These are phyloP conservation scores for Orthonevra nobilis DNA, from an alignment of 2,888 invertebrate species.

Conservation along the genomic window DNA sequence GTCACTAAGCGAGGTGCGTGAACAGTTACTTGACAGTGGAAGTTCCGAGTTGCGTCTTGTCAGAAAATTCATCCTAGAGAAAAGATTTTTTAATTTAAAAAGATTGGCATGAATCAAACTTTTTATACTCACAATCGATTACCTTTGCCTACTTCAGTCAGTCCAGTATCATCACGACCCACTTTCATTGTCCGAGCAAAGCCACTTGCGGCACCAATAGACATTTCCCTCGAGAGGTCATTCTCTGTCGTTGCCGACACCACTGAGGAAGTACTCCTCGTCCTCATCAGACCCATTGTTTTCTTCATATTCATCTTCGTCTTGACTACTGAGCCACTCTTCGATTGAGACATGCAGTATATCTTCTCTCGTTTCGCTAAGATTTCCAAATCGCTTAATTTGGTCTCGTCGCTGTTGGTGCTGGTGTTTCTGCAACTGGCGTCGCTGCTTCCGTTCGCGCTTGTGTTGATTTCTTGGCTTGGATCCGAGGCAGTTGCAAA, in stretches of 20 bases:
- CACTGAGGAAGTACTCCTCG: slow-evolving; percentile 80
- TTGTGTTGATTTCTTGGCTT: slow-evolving; percentile 79
- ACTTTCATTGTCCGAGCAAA: slow-evolving; percentile 72
- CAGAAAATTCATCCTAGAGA: slow-evolving; percentile 78
- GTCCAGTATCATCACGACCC: slow-evolving; percentile 76
- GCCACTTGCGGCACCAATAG: slow-evolving; percentile 42
- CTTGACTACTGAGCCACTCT: slow-evolving; percentile 80
- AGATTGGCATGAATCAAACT: too few relatives aligned
- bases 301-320: slow-evolving; percentile 74
- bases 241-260: slow-evolving; percentile 73
- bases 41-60: slow-evolving; percentile 79
- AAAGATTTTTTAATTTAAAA: neutral
- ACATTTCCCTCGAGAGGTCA: slow-evolving; percentile 30
- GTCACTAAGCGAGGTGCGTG: slow-evolving; percentile 79
- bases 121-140: slow-evolving; percentile 79
- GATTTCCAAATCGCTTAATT: slow-evolving; percentile 84
- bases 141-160: slow-evolving; percentile 80
- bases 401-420: slow-evolving; percentile 79
- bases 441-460: slow-evolving; percentile 76
- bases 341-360: slow-evolving; percentile 81
- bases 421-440: slow-evolving; percentile 77
- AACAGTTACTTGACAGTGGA: slow-evolving; percentile 76
- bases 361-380: slow-evolving; percentile 82
- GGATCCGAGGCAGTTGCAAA: slow-evolving; percentile 79
- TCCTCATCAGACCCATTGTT: slow-evolving; percentile 75